Base-by-base conservation (phyloP, 2,113 vertebrate species). In the Pitta sordida region DNA sequence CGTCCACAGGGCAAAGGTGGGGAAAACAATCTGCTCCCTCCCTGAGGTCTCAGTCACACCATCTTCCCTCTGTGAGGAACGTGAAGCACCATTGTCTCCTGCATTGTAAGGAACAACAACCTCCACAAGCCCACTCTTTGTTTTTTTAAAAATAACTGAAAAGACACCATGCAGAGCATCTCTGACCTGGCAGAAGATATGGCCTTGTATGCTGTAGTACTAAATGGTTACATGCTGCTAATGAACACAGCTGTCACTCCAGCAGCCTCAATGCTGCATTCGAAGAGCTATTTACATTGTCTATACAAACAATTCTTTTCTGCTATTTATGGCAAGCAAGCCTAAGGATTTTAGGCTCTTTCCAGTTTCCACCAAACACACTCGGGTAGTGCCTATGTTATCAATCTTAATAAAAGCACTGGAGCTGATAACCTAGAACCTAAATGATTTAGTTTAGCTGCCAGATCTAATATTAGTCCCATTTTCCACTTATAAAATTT, bases 321-420 rank as follows among this genome's bases (percentile, higher is more conserved):
- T 48, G 24, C 94, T 97, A 64, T 74, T 85, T 71, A 68, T 58
- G 27, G 68, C 30, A 78, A 48, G 68, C 30, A 78, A 48, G 11
- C 5, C 41, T 43, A 81, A 90, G 53, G 46, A 90, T 82, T 82
- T 80, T 58, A 93, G 75, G 39, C 21, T 92, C 65, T 85, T 83
- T 62, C 71, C 60, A 71, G 75, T 77, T 63, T 83, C 68, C 32
- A 15, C 16, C 79, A 34, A 88, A 58, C 19, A 88, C 56, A 88
- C 16, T 14, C 78, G 46, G 80, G 37, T 91, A 70, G 29, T 19
- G 22, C 27, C 52, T 26, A 22, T 2, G 4, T 59, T 83, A 94
- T 95, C 67, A 65, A 81, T 94, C 81, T 94, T 95, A 69, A 90
- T 71, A 95, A 95, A 94, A 93, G 48, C 46, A 77, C 30, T 65